Conservation (phyloP, 2,113 vertebrate genomes). For the Brachypteracias leptosomus region DNA sequence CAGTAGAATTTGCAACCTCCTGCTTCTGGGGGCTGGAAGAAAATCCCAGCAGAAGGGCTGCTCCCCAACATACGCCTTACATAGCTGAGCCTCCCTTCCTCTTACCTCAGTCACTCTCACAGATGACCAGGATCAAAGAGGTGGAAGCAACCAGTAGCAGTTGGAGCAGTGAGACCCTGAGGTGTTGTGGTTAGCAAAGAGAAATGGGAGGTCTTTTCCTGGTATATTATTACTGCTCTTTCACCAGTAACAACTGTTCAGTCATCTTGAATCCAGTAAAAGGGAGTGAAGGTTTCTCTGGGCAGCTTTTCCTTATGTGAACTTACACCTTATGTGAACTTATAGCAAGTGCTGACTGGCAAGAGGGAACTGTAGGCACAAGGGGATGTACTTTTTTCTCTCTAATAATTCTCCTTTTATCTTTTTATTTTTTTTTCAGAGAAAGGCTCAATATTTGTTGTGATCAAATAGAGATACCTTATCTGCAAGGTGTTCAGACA, state of each 20-base stretch:
- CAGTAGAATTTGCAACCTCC: neutral
- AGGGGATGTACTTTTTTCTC: neutral
- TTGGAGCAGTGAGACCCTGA: neutral
- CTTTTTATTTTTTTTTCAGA: neutral
- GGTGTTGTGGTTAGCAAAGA: neutral
- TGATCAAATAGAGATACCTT: neutral
- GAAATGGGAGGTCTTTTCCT: neutral
- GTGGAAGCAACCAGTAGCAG: neutral
- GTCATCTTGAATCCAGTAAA: neutral
- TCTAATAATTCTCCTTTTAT: neutral
- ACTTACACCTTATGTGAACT: neutral
- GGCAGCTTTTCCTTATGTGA: neutral
- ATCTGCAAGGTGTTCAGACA: neutral
- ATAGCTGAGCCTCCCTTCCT: neutral
- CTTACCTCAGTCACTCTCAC: neutral
- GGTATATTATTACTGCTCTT: neutral
- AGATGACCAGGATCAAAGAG: neutral
- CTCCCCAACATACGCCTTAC: neutral
- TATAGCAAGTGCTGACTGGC: neutral
- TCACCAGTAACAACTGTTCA: neutral
- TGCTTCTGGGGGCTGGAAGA: neutral
- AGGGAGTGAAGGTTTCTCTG: neutral
- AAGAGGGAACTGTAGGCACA: neutral
- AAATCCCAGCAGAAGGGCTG: neutral
- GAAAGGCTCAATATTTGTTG: neutral